phyloP scores from a whole-genome alignment of 1,140 invertebrate genomes.

The Papilio aristodemus region DNA sequence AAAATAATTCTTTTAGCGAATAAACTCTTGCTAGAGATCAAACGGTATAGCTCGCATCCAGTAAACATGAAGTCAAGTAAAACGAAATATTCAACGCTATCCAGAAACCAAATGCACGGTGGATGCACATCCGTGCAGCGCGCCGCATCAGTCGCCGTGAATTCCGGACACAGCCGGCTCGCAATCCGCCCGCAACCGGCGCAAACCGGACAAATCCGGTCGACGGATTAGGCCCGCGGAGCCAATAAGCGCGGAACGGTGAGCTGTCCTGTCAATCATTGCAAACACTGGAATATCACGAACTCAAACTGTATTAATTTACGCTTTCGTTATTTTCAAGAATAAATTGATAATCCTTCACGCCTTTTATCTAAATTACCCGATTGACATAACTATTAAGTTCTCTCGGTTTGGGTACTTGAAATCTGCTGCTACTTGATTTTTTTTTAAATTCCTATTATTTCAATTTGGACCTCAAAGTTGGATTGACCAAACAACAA shows the following conservation, averaged over 20 bases:
- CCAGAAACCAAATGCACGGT: conserved; percentile 44
- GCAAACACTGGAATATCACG: neutral
- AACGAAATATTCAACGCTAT: conserved; percentile 22
- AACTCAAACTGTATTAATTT: neutral
- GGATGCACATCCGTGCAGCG: conserved; percentile 45
- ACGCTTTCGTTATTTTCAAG: neutral
- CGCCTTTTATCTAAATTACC: too few relatives aligned
- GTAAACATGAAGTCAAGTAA: conserved; percentile 16
- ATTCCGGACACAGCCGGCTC: conserved; percentile 49
- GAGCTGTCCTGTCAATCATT: conserved; percentile 3
- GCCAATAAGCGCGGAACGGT: conserved; percentile 20
- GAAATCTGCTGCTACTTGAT: too few relatives aligned
- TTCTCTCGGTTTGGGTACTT: too few relatives aligned
- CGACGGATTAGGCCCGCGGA: conserved; percentile 37
- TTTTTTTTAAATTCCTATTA: too few relatives aligned
- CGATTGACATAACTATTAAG: too few relatives aligned
- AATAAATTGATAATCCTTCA: neutral
- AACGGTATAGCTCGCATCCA: neutral
- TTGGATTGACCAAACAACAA: too few relatives aligned
- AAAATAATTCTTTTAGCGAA: neutral
- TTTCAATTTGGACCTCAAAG: too few relatives aligned
- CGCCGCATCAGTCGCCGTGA: conserved; percentile 49
- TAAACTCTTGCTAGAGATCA: neutral
- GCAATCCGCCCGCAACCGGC: conserved; percentile 44
- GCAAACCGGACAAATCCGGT: conserved; percentile 48